These are phyloP conservation scores for Andrena bicolor DNA, from an alignment of 2,888 invertebrate genomes.

Conservation along the genomic window DNA sequence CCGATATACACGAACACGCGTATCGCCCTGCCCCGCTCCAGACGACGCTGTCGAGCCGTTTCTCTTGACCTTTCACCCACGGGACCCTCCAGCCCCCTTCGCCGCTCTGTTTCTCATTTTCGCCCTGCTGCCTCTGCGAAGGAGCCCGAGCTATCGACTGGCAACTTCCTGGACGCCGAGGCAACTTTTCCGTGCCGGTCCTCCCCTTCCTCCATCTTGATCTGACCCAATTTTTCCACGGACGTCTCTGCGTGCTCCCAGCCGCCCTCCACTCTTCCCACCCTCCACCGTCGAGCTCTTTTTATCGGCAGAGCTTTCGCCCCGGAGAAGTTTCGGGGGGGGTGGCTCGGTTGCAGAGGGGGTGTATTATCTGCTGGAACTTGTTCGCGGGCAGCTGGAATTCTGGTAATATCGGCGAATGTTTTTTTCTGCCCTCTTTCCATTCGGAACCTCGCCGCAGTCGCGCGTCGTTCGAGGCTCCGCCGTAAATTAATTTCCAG, in stretches of 20 bases:
- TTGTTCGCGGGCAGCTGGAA: too few species aligned
- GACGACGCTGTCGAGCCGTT: constrained; percentile 33
- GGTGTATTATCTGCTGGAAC: too few species aligned
- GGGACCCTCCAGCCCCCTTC: background rate
- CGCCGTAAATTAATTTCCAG: background rate
- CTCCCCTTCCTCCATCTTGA: too few species aligned
- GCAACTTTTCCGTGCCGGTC: constrained; percentile 1
- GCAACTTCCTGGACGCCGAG: constrained; percentile 27
- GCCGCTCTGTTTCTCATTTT: background rate
- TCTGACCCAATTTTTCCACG: too few species aligned
- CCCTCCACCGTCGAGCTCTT: background rate
- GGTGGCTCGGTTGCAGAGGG: too few species aligned
- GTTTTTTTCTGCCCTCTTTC: too few species aligned
- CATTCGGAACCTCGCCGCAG: too few species aligned
- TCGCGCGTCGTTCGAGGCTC: background rate
- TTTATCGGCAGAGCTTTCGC: background rate
- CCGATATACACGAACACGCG: background rate
- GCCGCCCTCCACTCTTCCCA: background rate
- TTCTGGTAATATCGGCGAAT: too few species aligned
- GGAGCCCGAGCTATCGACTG: constrained; percentile 28
- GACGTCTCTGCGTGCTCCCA: background rate
- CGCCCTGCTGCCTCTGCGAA: background rate
- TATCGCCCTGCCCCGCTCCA: background rate
- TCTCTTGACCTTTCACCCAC: constrained; percentile 29
- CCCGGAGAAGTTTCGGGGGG: background rate